phyloP scores from a whole-genome alignment of 2,797 vertebrate species.

The Diglossa cyanea region DNA sequence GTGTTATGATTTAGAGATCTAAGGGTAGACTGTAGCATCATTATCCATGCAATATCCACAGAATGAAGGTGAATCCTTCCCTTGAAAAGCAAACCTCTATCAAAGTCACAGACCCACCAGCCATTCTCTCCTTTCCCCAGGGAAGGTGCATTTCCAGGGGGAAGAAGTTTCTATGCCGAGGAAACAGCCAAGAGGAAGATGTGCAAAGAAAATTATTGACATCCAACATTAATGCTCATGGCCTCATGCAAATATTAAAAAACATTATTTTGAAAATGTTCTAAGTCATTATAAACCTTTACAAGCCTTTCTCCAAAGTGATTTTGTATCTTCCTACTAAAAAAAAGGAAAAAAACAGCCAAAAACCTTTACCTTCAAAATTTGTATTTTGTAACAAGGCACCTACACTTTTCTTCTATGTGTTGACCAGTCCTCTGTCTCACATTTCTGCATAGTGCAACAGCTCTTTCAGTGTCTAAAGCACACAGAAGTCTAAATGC shows the following conservation, averaged over 20 bases:
- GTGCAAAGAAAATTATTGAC: not conserved
- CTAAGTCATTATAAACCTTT: not conserved
- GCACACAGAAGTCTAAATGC: not conserved
- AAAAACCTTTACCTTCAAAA: not conserved
- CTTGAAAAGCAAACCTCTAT: not conserved
- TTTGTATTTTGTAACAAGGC: not conserved
- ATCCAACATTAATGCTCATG: not conserved
- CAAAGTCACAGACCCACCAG: not conserved
- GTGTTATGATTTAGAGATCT: not conserved
- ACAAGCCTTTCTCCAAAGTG: not conserved
- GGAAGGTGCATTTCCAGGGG: not conserved
- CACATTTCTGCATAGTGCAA: not conserved
- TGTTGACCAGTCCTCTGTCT: not conserved
- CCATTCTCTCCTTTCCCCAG: not conserved
- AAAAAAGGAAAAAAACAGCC: not conserved
- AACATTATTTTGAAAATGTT: not conserved
- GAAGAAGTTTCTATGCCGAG: not conserved
- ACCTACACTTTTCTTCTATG: accelerated
- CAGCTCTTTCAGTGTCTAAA: not conserved
- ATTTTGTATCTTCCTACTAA: not conserved
- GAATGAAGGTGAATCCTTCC: not conserved
- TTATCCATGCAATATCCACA: not conserved
- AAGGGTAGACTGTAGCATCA: not conserved
- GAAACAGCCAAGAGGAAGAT: not conserved
- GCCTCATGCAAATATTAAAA: not conserved